These are phyloP conservation scores for Platycheirus albimanus DNA, from an alignment of 2,888 invertebrate genomes.

Conservation along the genomic window DNA sequence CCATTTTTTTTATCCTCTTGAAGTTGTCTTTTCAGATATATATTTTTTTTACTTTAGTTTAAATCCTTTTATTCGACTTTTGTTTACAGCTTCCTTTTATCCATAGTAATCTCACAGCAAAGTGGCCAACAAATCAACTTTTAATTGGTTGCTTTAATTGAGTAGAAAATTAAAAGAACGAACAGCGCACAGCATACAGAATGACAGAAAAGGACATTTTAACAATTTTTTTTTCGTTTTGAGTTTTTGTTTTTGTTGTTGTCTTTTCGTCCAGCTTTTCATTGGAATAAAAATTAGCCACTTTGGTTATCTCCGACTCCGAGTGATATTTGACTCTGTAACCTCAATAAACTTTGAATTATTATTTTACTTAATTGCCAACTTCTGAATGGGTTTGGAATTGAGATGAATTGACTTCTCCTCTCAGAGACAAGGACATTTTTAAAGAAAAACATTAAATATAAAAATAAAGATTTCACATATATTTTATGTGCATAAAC, in stretches of 20 bases:
- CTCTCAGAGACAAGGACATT: background rate
- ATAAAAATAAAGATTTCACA: background rate
- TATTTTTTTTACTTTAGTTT: background rate
- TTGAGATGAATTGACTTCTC: conserved; percentile 40
- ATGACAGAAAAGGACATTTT: conserved; percentile 59
- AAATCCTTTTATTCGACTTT: conserved; percentile 20
- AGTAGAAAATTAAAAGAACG: conserved; percentile 62
- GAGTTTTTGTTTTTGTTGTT: background rate
- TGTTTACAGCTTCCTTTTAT: conserved; percentile 13
- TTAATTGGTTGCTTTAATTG: conserved; percentile 71
- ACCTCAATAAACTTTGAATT: conserved; percentile 61
- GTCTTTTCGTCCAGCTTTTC: conserved; percentile 10
- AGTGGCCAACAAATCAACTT: conserved; percentile 70
- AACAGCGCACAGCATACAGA: conserved; percentile 35
- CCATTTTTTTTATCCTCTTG: conserved; percentile 35
- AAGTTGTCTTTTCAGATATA: background rate
- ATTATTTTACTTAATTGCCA: conserved; percentile 63
- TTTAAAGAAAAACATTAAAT: background rate
- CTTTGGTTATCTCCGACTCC: conserved; percentile 53
- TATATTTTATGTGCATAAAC: background rate
- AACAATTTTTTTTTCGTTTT: conserved; percentile 12
- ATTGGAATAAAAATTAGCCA: conserved; percentile 58
- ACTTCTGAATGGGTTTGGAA: conserved; percentile 28
- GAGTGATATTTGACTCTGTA: conserved; percentile 39
- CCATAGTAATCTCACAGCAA: conserved; percentile 44